Evolutionary conservation across 1,140 invertebrate genomes (phyloP), one percentile per base, ranked within the genome.

Genomic region (Druon quercuslanigerum): DNA sequence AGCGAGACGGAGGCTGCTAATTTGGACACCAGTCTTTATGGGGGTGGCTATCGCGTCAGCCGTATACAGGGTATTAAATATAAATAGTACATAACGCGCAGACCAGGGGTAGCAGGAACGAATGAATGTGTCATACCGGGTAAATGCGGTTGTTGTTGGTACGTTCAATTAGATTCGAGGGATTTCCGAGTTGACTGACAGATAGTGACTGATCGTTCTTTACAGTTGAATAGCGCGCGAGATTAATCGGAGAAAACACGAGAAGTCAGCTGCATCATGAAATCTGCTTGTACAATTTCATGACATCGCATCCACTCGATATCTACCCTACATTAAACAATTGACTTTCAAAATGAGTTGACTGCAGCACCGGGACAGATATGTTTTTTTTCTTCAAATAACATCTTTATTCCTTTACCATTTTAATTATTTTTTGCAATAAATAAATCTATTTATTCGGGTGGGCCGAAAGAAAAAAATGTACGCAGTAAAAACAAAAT

Each of bases 111-210:
- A 52, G 70, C 52, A 54, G 76, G 51, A 77, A 72, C 75, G 71
- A 79, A 79, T 80, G 40, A 81, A 83, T 78, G 51, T 78, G 71
- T 79, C 77, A 80, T 79, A 76, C 71, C 56, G 13, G 72, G 50
- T 51, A 13, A 78, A 74, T 75, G 72, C 78, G 20, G 50, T 70
- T 75, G 70, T 33, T 50, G 19, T 76, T 51, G 73, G 72, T 77
- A 76, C 25, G 50, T 78, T 57, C 74, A 82, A 80, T 79, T 79
- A 80, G 73, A 57, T 79, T 76, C 76, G 40, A 50, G 74, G 71
- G 71, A 79, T 82, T 82, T 74, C 77, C 76, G 66, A 77, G 51
- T 75, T 70, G 76, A 72, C 76, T 75, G 77, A 76, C 78, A 40
- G 70, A 50, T 71, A 54, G 52, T 25, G 50, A 57, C 16, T 56